Percentiles rank a stretch among this genome's conserved stretches.
phyloP scores from a whole-genome alignment of 1,140 invertebrate species.

The Sinella curviseta region DNA sequence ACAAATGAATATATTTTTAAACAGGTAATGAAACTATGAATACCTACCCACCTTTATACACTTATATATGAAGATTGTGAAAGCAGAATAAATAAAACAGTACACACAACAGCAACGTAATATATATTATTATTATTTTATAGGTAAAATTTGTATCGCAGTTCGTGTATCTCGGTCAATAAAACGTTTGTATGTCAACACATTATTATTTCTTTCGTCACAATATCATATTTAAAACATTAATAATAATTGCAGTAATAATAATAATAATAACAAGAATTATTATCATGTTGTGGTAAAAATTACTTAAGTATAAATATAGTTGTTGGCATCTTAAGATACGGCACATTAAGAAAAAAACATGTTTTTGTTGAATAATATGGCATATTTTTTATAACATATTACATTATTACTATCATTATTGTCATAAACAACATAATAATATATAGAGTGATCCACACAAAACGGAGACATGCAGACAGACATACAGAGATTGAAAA shows the following conservation, averaged over 20 bases:
- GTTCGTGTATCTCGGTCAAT: background rate
- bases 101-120: background rate
- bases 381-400: no score
- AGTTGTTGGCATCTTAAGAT: constrained; percentile 10
- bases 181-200: background rate
- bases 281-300: no score
- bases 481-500: no score
- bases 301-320: constrained; percentile 25
- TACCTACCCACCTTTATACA: no score
- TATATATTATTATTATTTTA: background rate
- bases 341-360: constrained; percentile 2
- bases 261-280: background rate
- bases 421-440: background rate
- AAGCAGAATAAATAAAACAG: no score
- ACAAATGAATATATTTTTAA: no score
- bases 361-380: no score
- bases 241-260: background rate
- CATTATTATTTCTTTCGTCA: background rate
- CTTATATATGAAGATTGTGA: background rate
- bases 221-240: background rate
- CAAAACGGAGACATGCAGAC: no score
- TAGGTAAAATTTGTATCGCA: background rate
- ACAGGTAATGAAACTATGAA: no score
- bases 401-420: no score
- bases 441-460: background rate